Evolutionary conservation across 1,140 invertebrate genomes (phyloP).

Genomic region (Caenorhabditis brenneri): DNA sequence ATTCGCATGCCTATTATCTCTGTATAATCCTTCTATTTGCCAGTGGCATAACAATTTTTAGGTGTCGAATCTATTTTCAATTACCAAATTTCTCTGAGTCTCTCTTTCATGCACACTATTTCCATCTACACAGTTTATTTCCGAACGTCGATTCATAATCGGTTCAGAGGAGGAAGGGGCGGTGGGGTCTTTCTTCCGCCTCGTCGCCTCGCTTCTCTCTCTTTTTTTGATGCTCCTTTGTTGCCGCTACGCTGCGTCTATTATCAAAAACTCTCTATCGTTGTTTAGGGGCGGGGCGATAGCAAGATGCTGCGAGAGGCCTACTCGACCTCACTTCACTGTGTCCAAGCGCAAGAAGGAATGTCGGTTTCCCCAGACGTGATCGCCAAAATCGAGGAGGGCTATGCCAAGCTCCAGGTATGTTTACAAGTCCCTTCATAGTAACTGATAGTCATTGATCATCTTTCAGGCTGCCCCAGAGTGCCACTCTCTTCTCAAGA

Average conservation of each 20-base stretch:
- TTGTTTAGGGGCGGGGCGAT: conserved; percentile 34
- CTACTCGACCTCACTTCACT: conserved; percentile 43
- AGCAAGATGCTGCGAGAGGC: conserved; percentile 42
- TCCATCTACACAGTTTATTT: conserved; percentile 16
- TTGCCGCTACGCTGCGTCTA: not conserved
- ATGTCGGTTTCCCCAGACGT: conserved; percentile 53
- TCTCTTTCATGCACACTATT: not conserved
- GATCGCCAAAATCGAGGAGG: conserved; percentile 58
- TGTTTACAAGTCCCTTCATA: not conserved
- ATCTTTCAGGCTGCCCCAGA: conserved; percentile 63
- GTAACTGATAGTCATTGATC: not conserved
- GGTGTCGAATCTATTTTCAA: not conserved
- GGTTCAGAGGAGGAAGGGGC: conserved; percentile 28
- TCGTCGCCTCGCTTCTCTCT: not conserved
- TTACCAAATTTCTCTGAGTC: not conserved
- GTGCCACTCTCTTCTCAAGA: conserved; percentile 72
- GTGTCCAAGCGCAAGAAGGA: conserved; percentile 42
- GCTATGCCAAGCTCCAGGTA: conserved; percentile 55
- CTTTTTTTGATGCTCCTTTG: not conserved
- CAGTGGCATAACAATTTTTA: not conserved
- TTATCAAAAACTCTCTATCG: not conserved
- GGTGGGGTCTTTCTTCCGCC: conserved; percentile 4
- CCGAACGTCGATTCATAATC: conserved; percentile 36
- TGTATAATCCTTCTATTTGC: no score
- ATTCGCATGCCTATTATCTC: not conserved